A percentile compares a stretch with the other conserved stretches of the same genome.
phyloP scores from a whole-genome alignment of 2,797 vertebrate genomes.

The Poeciliopsis turneri region DNA sequence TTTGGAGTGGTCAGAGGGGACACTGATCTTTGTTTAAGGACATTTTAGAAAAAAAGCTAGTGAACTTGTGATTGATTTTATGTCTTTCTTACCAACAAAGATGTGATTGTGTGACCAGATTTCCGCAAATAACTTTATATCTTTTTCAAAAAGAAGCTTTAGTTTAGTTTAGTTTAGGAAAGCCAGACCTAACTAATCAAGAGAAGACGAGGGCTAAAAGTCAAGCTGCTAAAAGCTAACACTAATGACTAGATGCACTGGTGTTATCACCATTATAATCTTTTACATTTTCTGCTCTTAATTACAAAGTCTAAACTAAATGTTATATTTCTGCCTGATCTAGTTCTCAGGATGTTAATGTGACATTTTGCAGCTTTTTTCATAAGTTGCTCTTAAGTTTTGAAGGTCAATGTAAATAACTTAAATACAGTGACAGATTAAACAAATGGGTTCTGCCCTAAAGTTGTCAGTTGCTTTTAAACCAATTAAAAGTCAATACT shows the following conservation, averaged over 20 bases:
- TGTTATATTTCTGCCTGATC: not conserved
- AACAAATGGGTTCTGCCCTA: too few species aligned
- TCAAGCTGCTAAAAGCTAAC: conserved; percentile 41
- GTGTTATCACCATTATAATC: conserved; percentile 46
- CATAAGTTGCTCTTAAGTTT: not conserved
- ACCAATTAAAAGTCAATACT: not conserved
- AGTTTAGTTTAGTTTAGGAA: conserved; percentile 66
- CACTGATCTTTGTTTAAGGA: conserved; percentile 16
- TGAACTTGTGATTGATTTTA: conserved; percentile 53
- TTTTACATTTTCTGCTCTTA: conserved; percentile 50
- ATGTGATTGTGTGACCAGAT: conserved; percentile 64
- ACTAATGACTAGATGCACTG: conserved; percentile 27
- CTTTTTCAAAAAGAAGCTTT: conserved; percentile 67
- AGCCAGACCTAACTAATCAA: conserved; percentile 41
- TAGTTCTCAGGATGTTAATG: not conserved
- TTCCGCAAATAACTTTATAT: conserved; percentile 73
- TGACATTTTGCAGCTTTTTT: not conserved
- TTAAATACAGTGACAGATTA: not conserved
- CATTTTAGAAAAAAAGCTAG: conserved; percentile 29
- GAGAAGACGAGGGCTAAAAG: conserved; percentile 23
- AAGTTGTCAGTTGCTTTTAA: not conserved
- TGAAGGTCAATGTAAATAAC: not conserved
- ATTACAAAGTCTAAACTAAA: conserved; percentile 37
- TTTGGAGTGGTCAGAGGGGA: conserved; percentile 37
- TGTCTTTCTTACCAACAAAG: conserved; percentile 56